Conservation (phyloP, 2,797 vertebrate genomes). For the Borostomias antarcticus region DNA sequence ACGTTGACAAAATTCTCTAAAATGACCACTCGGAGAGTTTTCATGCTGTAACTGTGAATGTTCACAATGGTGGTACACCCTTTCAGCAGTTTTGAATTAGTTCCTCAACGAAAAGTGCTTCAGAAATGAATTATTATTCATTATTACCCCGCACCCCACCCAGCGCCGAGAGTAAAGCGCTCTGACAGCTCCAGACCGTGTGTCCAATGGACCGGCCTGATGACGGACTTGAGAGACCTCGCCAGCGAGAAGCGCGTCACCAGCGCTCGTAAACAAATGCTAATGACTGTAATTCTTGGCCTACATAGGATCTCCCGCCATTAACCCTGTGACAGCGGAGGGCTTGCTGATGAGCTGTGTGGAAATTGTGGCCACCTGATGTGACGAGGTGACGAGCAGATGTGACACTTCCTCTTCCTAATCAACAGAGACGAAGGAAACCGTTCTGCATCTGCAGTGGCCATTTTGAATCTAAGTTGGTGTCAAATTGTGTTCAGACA, state of each 20-base stretch:
- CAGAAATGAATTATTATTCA: too few species aligned
- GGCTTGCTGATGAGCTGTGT: slow-evolving; percentile 38
- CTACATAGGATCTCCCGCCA: slow-evolving; percentile 43
- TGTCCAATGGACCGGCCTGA: slow-evolving; percentile 22
- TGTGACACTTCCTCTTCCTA: background rate
- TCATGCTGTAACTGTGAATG: too few species aligned
- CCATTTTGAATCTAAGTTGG: background rate
- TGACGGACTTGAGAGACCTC: slow-evolving; percentile 17
- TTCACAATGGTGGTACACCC: too few species aligned
- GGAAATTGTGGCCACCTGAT: slow-evolving; percentile 17
- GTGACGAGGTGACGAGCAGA: background rate
- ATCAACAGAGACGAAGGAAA: background rate
- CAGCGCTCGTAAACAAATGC: slow-evolving; percentile 35
- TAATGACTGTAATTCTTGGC: slow-evolving; percentile 46
- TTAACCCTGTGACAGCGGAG: slow-evolving; percentile 39
- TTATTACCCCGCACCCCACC: too few species aligned
- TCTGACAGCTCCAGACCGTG: slow-evolving; percentile 39
- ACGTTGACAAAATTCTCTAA: too few species aligned
- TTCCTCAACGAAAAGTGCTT: too few species aligned
- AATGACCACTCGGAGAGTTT: too few species aligned
- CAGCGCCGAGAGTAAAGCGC: slow-evolving; percentile 21
- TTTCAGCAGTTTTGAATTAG: too few species aligned
- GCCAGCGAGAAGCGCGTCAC: slow-evolving; percentile 5
- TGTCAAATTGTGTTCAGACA: background rate
- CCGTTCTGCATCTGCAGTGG: background rate